Conservation (phyloP, 2,888 invertebrate species). For the Drosophila ezoana region DNA sequence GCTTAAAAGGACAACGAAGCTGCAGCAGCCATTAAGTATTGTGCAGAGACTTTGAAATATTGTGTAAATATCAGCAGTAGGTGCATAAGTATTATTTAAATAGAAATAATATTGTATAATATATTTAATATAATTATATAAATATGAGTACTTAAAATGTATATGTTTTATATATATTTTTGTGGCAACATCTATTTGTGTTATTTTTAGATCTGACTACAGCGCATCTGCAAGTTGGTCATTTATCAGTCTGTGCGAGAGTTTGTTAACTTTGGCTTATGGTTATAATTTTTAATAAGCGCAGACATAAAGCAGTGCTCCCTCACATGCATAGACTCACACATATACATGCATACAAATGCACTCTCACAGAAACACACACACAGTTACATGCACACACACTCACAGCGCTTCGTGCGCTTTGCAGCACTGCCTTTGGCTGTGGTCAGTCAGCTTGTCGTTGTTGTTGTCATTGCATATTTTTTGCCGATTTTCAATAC, state of each 20-base stretch:
- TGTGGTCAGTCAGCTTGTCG: slow-evolving; percentile 31
- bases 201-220: neutral
- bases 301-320: slow-evolving; percentile 15
- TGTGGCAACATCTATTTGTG: neutral
- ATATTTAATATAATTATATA: too few relatives aligned
- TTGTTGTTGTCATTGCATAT: slow-evolving; percentile 11
- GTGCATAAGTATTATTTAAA: neutral
- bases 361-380: slow-evolving; percentile 8
- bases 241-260: neutral
- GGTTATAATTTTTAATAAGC: slow-evolving; percentile 7
- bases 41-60: neutral
- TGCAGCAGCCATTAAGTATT: slow-evolving; percentile 7
- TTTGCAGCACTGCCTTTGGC: slow-evolving; percentile 26
- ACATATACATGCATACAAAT: slow-evolving; percentile 1
- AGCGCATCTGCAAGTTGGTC: neutral
- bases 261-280: slow-evolving; percentile 32
- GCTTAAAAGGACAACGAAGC: slow-evolving; percentile 1
- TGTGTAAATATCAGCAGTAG: neutral
- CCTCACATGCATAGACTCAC: slow-evolving; percentile 11
- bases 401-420: slow-evolving; percentile 18
- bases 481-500: slow-evolving; percentile 15
- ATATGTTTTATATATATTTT: neutral
- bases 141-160: too few relatives aligned
- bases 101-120: too few relatives aligned
- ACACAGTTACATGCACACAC: slow-evolving; percentile 7